These are phyloP conservation scores for Deroptyus accipitrinus DNA, from an alignment of 2,113 vertebrate species.

Conservation along the genomic window DNA sequence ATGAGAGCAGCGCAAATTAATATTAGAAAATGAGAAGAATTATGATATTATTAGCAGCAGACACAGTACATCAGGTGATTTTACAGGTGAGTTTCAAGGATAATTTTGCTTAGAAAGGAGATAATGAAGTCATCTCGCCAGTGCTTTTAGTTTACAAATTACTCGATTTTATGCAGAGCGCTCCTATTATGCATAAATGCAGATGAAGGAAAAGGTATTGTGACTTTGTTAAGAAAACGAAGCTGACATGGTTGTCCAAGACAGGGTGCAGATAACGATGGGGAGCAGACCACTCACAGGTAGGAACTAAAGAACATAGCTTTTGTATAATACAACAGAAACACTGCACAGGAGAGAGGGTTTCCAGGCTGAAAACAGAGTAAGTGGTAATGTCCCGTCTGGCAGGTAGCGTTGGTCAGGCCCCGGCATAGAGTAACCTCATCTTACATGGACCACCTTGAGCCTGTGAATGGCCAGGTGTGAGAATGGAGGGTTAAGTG, in stretches of 20 bases:
- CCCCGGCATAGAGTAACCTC: background rate
- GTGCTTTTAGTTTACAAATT: background rate
- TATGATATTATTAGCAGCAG: background rate
- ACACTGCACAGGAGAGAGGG: background rate
- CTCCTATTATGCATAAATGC: background rate
- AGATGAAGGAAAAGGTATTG: background rate
- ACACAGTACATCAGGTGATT: background rate
- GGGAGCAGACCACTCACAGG: background rate
- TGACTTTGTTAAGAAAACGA: background rate
- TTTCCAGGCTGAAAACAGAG: background rate
- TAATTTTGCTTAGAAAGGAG: background rate
- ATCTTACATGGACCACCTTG: fast-evolving
- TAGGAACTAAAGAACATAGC: background rate
- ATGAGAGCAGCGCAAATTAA: background rate
- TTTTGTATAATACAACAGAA: background rate
- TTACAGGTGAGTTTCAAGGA: background rate
- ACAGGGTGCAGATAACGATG: background rate
- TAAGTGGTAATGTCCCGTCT: background rate
- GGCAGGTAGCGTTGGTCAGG: background rate
- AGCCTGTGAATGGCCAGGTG: background rate
- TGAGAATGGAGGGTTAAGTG: background rate
- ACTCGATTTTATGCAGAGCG: background rate
- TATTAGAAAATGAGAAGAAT: background rate
- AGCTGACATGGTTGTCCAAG: background rate
- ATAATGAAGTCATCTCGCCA: background rate